Evolutionary conservation across 30 jellyfish, hydroid and myxozoan genomes (phyloP).

Genomic region (Aurelia aurita complex sp. Pacific): DNA sequence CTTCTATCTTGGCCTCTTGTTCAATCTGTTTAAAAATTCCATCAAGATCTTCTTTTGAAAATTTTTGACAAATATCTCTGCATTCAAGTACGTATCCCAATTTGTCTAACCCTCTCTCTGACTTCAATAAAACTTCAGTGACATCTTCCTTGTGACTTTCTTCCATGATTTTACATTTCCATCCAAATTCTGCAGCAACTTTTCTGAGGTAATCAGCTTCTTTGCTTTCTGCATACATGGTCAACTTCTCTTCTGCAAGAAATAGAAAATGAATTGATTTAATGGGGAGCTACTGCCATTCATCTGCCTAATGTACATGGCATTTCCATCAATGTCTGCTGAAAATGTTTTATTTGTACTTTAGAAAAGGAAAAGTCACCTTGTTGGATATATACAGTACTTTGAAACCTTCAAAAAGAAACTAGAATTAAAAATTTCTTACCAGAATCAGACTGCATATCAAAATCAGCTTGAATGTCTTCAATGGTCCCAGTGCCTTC

Average conservation of each 20-base stretch:
- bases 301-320: too few relatives aligned
- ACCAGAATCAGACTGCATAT: background rate
- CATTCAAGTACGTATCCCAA: slow-evolving; percentile 39
- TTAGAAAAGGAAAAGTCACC: too few relatives aligned
- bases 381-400: too few relatives aligned
- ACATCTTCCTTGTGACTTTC: slow-evolving; percentile 20
- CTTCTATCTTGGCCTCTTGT: background rate
- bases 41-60: slow-evolving; percentile 21
- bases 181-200: slow-evolving; percentile 20
- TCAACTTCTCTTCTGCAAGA: too few relatives aligned
- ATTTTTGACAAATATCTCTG: slow-evolving; percentile 3
- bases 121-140: slow-evolving; percentile 27
- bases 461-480: background rate
- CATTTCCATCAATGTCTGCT: too few relatives aligned
- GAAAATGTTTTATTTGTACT: too few relatives aligned
- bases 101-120: slow-evolving; percentile 37
- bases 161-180: slow-evolving; percentile 24
- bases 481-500: slow-evolving; percentile 39
- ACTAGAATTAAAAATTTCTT: too few relatives aligned
- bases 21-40: slow-evolving; percentile 15
- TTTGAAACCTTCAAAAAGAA: too few relatives aligned
- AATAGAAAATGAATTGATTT: too few relatives aligned
- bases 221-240: too few relatives aligned
- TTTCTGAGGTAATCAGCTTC: background rate
- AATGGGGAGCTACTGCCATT: too few relatives aligned